phyloP scores from a whole-genome alignment of 2,888 invertebrate genomes.

The Melipona bicolor region DNA sequence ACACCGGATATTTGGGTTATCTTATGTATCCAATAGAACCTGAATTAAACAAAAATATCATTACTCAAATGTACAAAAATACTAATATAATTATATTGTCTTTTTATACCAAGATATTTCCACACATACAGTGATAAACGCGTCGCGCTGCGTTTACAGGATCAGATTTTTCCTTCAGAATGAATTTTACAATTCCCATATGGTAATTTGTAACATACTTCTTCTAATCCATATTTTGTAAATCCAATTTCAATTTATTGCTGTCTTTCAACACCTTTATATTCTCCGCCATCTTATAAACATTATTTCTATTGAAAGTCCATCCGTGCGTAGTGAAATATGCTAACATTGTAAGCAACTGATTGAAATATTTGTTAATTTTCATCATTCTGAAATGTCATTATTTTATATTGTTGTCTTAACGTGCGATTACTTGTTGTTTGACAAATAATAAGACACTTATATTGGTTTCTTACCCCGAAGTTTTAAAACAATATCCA shows the following conservation, averaged over 20 bases:
- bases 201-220: slow-evolving; percentile 92
- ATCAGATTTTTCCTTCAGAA: background rate
- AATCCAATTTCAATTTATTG: slow-evolving; percentile 87
- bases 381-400: slow-evolving; percentile 90
- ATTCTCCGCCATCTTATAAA: slow-evolving; percentile 86
- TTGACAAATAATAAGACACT: slow-evolving; percentile 77
- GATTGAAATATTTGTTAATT: slow-evolving; percentile 91
- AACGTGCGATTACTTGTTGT: background rate
- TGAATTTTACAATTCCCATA: slow-evolving; percentile 47
- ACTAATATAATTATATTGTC: background rate
- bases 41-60: slow-evolving; percentile 81
- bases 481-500: slow-evolving; percentile 90
- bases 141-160: background rate
- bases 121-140: background rate
- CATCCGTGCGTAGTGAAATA: slow-evolving; percentile 95
- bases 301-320: slow-evolving; percentile 89
- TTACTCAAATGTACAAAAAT: background rate
- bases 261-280: slow-evolving; percentile 85
- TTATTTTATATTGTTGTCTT: background rate
- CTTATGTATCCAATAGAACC: slow-evolving; percentile 89
- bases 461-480: slow-evolving; percentile 94
- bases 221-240: slow-evolving; percentile 90
- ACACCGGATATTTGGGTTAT: slow-evolving; percentile 87
- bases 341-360: slow-evolving; percentile 91
- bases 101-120: background rate